phyloP scores from a whole-genome alignment of 2,888 invertebrate genomes.

The Osmoderma eremita region DNA sequence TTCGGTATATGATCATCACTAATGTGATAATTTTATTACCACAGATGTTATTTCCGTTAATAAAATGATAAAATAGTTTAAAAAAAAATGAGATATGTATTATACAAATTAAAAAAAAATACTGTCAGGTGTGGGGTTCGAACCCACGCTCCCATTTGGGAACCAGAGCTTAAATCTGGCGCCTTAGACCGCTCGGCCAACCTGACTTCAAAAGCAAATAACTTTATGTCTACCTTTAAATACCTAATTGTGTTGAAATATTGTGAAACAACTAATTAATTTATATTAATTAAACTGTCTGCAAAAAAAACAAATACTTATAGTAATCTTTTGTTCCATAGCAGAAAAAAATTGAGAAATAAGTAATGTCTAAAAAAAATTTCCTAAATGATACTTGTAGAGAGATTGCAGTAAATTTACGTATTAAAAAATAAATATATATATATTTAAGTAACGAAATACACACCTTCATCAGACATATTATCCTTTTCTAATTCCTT shows the following conservation, averaged over 20 bases:
- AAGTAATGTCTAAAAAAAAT: too few species aligned
- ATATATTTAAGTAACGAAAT: neutral
- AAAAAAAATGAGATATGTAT: neutral
- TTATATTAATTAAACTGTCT: neutral
- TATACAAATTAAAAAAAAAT: conserved; percentile 42
- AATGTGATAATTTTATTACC: too few species aligned
- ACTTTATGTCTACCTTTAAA: neutral
- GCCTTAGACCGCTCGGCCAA: conserved; percentile 78
- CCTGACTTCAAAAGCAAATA: conserved; percentile 64
- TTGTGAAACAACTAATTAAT: neutral
- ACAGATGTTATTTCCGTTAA: too few species aligned
- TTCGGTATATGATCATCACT: too few species aligned
- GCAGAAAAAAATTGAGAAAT: too few species aligned
- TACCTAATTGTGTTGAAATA: conserved; percentile 4
- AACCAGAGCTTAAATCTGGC: conserved; percentile 77
- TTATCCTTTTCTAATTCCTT: conserved; percentile 56
- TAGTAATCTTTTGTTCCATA: too few species aligned
- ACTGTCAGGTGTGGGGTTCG: conserved; percentile 75
- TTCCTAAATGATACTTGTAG: too few species aligned
- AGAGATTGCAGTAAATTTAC: too few species aligned
- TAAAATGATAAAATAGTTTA: neutral
- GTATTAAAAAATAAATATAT: neutral
- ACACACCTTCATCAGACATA: conserved; percentile 57
- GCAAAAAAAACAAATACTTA: too few species aligned
- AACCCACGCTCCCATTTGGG: conserved; percentile 74